These are phyloP conservation scores for Phanerotoma sp. DNA, from an alignment of 2,888 invertebrate species.

Conservation along the genomic window DNA sequence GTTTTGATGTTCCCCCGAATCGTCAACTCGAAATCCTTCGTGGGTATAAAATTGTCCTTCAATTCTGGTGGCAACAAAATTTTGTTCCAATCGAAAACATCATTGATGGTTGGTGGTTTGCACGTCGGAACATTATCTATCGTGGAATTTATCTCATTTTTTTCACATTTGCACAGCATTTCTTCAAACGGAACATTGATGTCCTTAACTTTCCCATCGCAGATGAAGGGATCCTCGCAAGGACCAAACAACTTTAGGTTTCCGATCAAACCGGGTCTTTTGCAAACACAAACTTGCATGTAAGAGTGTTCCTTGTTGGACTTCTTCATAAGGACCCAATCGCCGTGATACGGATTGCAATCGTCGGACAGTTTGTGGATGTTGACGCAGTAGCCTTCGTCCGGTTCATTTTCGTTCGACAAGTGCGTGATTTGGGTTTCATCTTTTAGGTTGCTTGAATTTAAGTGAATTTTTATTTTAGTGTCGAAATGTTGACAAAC, in stretches of 20 bases:
- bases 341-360: background rate
- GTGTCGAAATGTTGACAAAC: too few relatives aligned
- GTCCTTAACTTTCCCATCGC: background rate
- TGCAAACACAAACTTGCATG: background rate
- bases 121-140: background rate
- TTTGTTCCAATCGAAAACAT: background rate
- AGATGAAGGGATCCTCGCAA: conserved; percentile 6
- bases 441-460: too few relatives aligned
- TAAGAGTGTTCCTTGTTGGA: background rate
- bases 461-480: too few relatives aligned
- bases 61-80: background rate
- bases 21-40: background rate
- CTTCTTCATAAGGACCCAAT: background rate
- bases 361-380: background rate
- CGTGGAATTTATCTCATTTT: background rate
- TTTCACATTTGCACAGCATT: background rate
- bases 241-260: background rate
- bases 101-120: background rate
- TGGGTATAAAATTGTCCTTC: background rate
- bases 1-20: background rate
- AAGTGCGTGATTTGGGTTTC: too few relatives aligned
- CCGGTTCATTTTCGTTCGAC: too few relatives aligned
- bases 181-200: background rate
- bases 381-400: background rate
- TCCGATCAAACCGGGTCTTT: background rate